Evolutionary conservation across 1,140 invertebrate species (phyloP), one percentile per base, ranked within the genome.

Genomic region (Probaryconus sp.): DNA sequence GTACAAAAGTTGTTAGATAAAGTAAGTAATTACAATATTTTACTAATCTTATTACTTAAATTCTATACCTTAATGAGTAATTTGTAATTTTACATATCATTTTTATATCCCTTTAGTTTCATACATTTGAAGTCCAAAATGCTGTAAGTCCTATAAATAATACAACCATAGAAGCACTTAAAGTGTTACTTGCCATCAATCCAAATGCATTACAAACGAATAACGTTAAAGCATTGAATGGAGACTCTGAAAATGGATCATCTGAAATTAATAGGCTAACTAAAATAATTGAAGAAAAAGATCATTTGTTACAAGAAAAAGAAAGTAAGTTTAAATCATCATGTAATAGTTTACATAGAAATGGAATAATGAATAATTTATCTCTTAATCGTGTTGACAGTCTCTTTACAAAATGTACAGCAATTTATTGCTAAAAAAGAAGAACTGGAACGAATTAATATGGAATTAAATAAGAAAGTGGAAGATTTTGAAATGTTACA

Each of bases 1-100:
- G 79, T 89, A n/a, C 86, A 89, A 61, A 84, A 85, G 63, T 58
- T 88, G 24, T 65, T 88, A 5, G 83, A 83, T 33, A 89, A 88
- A 77, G 87, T 87, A 77, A 55, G 13, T 45, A n/a, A n/a, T n/a
- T n/a, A n/a, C n/a, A n/a, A n/a, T n/a, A n/a, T n/a, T n/a, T n/a
- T n/a, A n/a, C n/a, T n/a, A n/a, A n/a, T n/a, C n/a, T n/a, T n/a
- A n/a, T n/a, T n/a, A n/a, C n/a, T n/a, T n/a, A n/a, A n/a, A n/a
- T n/a, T n/a, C n/a, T n/a, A n/a, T n/a, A n/a, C n/a, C n/a, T n/a
- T n/a, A n/a, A n/a, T n/a, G n/a, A n/a, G n/a, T n/a, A n/a, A n/a
- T n/a, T n/a, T n/a, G n/a, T n/a, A n/a, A n/a, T n/a, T n/a, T 53
- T 3, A 13, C 18, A 26, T n/a, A 47, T 51, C 33, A 38, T 60